Evolutionary conservation across 2,888 invertebrate species (phyloP).

Genomic region (Helicoverpa assulta): DNA sequence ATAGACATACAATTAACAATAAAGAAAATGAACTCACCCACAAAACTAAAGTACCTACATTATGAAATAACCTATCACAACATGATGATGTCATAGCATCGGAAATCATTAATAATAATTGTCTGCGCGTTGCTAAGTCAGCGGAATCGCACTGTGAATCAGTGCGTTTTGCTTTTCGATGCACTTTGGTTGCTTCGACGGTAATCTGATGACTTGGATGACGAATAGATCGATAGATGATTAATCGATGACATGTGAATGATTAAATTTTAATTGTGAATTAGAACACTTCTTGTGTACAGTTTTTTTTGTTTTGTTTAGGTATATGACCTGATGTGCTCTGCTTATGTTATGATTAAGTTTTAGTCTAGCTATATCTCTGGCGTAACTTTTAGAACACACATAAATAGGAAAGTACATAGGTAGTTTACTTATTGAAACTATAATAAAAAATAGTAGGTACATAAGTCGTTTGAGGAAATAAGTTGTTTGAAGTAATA

Average conservation of each 20-base stretch:
- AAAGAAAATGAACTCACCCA: background rate
- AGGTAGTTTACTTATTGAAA: too few relatives aligned
- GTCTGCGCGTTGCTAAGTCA: constrained; percentile 46
- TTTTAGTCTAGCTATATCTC: too few relatives aligned
- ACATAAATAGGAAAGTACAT: too few relatives aligned
- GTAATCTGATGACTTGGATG: constrained; percentile 33
- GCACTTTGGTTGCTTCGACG: constrained; percentile 44
- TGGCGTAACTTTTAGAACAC: too few relatives aligned
- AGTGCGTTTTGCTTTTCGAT: constrained; percentile 40
- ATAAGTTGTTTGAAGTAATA: background rate
- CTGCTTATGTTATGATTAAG: too few relatives aligned
- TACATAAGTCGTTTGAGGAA: too few relatives aligned
- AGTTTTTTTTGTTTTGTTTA: background rate
- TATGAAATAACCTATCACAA: constrained; percentile 43
- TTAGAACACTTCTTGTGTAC: background rate
- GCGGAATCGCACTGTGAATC: constrained; percentile 52
- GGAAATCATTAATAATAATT: constrained; percentile 52
- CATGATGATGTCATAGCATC: constrained; percentile 52
- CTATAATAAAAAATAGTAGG: too few relatives aligned
- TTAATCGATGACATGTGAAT: background rate
- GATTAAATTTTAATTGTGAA: background rate
- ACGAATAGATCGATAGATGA: constrained; percentile 22
- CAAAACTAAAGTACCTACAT: background rate
- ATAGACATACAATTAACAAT: background rate
- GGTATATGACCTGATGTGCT: too few relatives aligned